phyloP scores from a whole-genome alignment of 2,113 vertebrate genomes.

The Clarias gariepinus region DNA sequence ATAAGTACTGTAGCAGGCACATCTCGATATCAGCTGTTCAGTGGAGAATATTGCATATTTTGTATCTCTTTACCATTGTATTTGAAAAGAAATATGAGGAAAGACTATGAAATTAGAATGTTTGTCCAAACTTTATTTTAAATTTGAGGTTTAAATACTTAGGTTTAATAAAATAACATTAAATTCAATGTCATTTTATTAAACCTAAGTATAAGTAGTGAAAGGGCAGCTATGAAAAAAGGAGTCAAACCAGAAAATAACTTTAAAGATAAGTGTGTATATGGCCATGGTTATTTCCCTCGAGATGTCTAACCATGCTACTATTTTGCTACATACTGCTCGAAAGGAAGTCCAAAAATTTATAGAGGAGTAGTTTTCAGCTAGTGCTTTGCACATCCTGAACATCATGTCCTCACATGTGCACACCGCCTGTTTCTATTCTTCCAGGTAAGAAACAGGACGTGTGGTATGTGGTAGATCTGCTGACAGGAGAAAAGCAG shows the following conservation, averaged over 20 bases:
- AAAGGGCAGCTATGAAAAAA: neutral
- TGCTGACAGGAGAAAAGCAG: slow-evolving; percentile 95
- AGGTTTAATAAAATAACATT: no score
- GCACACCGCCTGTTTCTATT: neutral
- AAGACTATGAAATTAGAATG: no score
- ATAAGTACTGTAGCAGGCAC: no score
- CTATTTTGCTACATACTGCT: neutral
- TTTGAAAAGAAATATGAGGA: no score
- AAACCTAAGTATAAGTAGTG: neutral
- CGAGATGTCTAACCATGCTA: no score
- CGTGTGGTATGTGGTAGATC: slow-evolving; percentile 94
- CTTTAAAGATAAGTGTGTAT: neutral
- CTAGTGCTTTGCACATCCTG: neutral
- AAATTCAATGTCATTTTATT: neutral
- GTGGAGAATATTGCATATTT: no score
- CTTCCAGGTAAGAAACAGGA: slow-evolving; percentile 94
- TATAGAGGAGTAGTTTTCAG: neutral
- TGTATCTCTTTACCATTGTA: no score
- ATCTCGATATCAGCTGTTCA: no score
- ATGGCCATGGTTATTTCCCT: neutral
- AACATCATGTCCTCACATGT: neutral
- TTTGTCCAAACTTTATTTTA: neutral
- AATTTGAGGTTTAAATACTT: no score
- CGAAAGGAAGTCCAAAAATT: neutral
- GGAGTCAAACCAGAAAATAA: neutral